These are phyloP conservation scores for Illadopsis cleaveri DNA, from an alignment of 2,113 vertebrate genomes.

Conservation along the genomic window DNA sequence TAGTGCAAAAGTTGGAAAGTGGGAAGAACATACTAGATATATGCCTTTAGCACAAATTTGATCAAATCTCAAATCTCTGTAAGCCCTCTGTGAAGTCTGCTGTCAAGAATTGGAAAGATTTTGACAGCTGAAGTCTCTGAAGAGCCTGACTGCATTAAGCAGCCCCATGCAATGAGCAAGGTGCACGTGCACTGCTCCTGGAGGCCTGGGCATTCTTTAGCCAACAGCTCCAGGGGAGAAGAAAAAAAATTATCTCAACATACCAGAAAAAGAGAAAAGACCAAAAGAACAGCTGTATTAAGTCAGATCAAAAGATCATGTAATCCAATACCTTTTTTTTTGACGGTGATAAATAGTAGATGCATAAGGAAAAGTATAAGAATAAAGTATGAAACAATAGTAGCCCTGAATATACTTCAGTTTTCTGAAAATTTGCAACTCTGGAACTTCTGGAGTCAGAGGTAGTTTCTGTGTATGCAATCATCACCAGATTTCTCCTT, in stretches of 20 bases:
- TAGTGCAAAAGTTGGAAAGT: background rate
- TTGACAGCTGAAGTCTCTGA: conserved; percentile 49
- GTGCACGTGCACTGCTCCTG: background rate
- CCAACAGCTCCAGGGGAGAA: background rate
- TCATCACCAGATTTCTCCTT: background rate
- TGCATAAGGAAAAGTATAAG: background rate
- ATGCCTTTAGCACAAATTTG: conserved; percentile 31
- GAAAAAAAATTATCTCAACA: background rate
- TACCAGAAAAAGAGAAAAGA: background rate
- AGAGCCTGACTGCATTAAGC: conserved; percentile 19
- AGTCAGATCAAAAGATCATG: background rate
- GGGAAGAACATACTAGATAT: background rate
- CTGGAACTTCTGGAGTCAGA: background rate
- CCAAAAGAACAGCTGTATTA: background rate
- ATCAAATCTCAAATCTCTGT: conserved; percentile 16
- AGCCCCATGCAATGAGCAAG: background rate
- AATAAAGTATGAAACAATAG: background rate
- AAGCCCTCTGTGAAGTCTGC: background rate
- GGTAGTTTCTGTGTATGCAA: background rate
- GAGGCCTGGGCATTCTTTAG: background rate
- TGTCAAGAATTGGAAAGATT: conserved; percentile 12
- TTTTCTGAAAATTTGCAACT: background rate
- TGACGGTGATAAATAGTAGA: background rate
- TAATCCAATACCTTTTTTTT: background rate
- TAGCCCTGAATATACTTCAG: background rate